Percentiles rank a stretch among this genome's conserved stretches.
Evolutionary conservation across 2,113 vertebrate genomes (phyloP).

Genomic region (Heteronetta atricapilla): DNA sequence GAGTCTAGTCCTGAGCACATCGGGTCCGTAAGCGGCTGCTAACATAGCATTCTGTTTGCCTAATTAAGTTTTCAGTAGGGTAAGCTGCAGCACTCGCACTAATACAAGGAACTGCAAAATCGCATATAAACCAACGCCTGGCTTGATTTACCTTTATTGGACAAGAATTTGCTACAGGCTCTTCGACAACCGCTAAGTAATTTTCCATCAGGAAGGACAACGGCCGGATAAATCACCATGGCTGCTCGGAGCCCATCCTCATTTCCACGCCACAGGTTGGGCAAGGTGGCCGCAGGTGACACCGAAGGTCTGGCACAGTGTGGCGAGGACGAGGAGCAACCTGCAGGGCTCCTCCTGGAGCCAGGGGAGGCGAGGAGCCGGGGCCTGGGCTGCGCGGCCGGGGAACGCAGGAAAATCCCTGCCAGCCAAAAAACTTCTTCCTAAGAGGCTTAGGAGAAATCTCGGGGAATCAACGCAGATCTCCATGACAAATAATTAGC

Average conservation of each 20-base stretch:
- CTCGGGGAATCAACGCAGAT: slow-evolving; percentile 47
- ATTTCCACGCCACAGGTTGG: slow-evolving; percentile 69
- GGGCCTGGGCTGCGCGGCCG: not conserved
- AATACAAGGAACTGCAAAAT: slow-evolving; percentile 29
- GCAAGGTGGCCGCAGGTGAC: slow-evolving; percentile 51
- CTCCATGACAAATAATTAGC: slow-evolving; percentile 66
- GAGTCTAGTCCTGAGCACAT: slow-evolving; percentile 37
- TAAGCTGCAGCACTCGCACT: slow-evolving; percentile 40
- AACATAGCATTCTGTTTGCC: slow-evolving; percentile 67
- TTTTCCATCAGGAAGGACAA: slow-evolving; percentile 46
- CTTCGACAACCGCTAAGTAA: slow-evolving; percentile 38
- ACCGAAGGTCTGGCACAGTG: slow-evolving; percentile 51
- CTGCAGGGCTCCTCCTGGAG: slow-evolving; percentile 50
- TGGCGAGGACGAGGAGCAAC: slow-evolving; percentile 65
- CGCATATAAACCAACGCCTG: slow-evolving; percentile 34
- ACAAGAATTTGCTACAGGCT: slow-evolving; percentile 38
- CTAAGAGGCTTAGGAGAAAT: slow-evolving; percentile 63
- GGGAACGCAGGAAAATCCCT: slow-evolving; percentile 55
- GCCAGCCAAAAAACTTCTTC: slow-evolving; percentile 56
- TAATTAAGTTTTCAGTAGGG: slow-evolving; percentile 65
- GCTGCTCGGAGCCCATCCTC: slow-evolving; percentile 53
- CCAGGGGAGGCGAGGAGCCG: too few relatives aligned
- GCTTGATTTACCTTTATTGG: slow-evolving; percentile 64
- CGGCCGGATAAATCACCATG: slow-evolving; percentile 3
- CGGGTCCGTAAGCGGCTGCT: slow-evolving; percentile 51